These are phyloP conservation scores for Synanthedon andrenaeformis DNA, from an alignment of 2,888 invertebrate species.

Conservation along the genomic window DNA sequence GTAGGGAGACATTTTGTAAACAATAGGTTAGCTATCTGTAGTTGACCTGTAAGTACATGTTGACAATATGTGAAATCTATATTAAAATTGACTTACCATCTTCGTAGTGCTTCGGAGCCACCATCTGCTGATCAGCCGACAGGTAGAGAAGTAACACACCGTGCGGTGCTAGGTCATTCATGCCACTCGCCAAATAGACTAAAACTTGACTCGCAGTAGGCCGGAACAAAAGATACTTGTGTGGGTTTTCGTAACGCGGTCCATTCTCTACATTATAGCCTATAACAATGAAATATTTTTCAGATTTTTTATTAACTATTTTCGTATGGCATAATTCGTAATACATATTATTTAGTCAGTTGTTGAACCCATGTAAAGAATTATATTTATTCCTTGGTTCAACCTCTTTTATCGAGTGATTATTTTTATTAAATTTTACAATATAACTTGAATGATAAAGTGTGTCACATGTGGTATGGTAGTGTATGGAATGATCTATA, in stretches of 20 bases:
- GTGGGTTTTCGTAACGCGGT: constrained; percentile 77
- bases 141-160: constrained; percentile 93
- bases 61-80: too few relatives aligned
- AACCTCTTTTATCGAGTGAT: too few relatives aligned
- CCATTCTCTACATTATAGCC: constrained; percentile 15
- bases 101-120: constrained; percentile 84
- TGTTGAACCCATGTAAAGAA: too few relatives aligned
- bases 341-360: background rate
- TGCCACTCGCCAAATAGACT: constrained; percentile 91
- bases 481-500: too few relatives aligned
- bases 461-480: too few relatives aligned
- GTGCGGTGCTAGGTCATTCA: constrained; percentile 92
- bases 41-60: background rate
- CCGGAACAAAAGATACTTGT: constrained; percentile 96
- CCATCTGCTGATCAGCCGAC: constrained; percentile 91
- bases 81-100: constrained; percentile 75
- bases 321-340: background rate
- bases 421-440: too few relatives aligned
- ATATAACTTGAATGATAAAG: too few relatives aligned
- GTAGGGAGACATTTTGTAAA: too few relatives aligned
- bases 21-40: background rate
- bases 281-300: constrained; percentile 9
- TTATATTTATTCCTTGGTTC: too few relatives aligned
- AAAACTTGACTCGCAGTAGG: constrained; percentile 94
- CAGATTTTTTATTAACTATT: background rate